Conservation (phyloP, 2,888 invertebrate species). For the Diarsia mendica region DNA sequence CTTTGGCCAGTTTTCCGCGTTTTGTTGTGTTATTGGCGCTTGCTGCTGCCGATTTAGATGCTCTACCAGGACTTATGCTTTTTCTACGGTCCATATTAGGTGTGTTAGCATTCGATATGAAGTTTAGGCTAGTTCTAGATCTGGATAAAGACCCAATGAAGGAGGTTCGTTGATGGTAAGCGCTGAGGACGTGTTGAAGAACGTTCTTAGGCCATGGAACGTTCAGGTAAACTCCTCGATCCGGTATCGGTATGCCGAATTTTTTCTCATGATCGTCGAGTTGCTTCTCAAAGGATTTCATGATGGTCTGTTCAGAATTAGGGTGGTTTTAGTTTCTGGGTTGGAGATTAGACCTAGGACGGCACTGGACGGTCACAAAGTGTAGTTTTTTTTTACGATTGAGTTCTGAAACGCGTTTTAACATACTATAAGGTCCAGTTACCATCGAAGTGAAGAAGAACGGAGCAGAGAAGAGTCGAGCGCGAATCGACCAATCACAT, state of each 20-base stretch:
- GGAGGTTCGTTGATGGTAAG: constrained; percentile 83
- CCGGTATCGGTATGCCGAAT: constrained; percentile 82
- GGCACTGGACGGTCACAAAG: constrained; percentile 49
- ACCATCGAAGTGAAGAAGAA: background rate
- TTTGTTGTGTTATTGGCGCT: constrained; percentile 77
- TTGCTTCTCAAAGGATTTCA: constrained; percentile 81
- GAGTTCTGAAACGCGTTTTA: constrained; percentile 29
- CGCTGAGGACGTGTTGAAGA: constrained; percentile 81
- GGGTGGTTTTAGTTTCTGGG: constrained; percentile 45
- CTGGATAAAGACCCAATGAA: constrained; percentile 90
- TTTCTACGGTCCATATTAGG: constrained; percentile 80
- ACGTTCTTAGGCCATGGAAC: constrained; percentile 87
- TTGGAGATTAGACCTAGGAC: constrained; percentile 19
- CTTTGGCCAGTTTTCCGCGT: constrained; percentile 78
- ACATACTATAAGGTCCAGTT: background rate
- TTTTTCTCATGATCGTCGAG: constrained; percentile 87
- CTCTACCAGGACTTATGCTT: constrained; percentile 80
- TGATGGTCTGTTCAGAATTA: constrained; percentile 79
- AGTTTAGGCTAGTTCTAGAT: constrained; percentile 89
- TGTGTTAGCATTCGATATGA: constrained; percentile 78
- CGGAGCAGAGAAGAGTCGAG: background rate
- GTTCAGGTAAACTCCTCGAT: constrained; percentile 78
- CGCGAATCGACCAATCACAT: background rate
- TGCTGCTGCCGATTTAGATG: constrained; percentile 76
- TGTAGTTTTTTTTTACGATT: background rate